Percentiles rank a stretch among this genome's conserved stretches.
Evolutionary conservation across 2,888 invertebrate species (phyloP).

Genomic region (Rotaria macrura): DNA sequence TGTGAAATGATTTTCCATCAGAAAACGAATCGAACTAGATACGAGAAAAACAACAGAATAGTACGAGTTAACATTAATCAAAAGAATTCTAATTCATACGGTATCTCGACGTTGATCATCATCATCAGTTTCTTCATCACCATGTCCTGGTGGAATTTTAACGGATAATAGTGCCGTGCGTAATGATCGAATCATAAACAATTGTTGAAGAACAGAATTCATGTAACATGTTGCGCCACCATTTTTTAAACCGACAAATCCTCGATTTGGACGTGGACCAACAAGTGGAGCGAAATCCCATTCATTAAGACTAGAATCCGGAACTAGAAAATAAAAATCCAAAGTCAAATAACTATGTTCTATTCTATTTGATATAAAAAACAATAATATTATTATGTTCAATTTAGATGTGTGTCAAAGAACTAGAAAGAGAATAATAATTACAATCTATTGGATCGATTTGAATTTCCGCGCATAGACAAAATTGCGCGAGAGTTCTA

Average conservation of each 20-base stretch:
- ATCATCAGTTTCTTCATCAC: conserved; percentile 11
- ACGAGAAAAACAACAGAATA: not conserved
- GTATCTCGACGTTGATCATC: conserved; percentile 23
- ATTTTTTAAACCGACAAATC: conserved; percentile 91
- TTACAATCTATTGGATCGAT: too few species aligned
- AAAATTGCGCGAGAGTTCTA: too few species aligned
- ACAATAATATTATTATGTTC: too few species aligned
- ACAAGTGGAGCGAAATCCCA: conserved; percentile 94
- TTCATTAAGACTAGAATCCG: conserved; percentile 67
- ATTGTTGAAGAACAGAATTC: conserved; percentile 92
- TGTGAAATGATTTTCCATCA: not conserved
- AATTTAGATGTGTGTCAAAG: too few species aligned
- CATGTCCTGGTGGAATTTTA: conserved; percentile 9
- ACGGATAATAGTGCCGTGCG: conserved; percentile 66
- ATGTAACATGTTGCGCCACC: conserved; percentile 98
- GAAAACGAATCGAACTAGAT: conserved; percentile 7
- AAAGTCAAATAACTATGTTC: too few species aligned
- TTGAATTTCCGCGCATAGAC: too few species aligned
- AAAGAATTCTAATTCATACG: not conserved
- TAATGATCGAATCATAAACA: conserved; percentile 57
- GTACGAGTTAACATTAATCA: not conserved
- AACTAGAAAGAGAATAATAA: too few species aligned
- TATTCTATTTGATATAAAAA: too few species aligned
- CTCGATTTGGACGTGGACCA: conserved; percentile 57
- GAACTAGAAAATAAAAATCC: conserved; percentile 47